Percentiles rank a stretch among this genome's conserved stretches.
phyloP scores from a whole-genome alignment of 2,888 invertebrate genomes.

The Steinernema hermaphroditum region DNA sequence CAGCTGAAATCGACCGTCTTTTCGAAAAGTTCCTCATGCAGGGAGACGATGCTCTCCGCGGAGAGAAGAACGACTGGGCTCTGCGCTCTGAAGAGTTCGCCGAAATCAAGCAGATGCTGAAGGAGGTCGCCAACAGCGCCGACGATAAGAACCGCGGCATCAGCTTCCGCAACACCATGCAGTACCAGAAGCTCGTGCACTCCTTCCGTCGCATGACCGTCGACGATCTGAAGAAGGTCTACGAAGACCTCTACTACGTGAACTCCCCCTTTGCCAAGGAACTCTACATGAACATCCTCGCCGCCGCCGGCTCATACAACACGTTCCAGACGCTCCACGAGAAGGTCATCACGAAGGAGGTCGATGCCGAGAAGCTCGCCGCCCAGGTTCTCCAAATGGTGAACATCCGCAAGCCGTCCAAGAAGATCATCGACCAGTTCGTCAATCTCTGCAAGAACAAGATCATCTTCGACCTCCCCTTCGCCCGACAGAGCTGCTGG shows the following conservation, averaged over 20 bases:
- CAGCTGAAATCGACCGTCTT: not conserved
- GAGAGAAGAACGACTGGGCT: conserved; percentile 41
- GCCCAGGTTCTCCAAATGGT: conserved; percentile 35
- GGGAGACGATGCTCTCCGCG: not conserved
- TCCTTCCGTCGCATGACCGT: conserved; percentile 50
- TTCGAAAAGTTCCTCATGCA: not conserved
- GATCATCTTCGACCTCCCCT: conserved; percentile 43
- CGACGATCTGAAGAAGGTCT: too few relatives aligned
- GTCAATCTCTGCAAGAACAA: conserved; percentile 41
- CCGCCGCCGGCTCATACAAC: conserved; percentile 46
- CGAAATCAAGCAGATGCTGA: conserved; percentile 39
- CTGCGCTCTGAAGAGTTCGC: conserved; percentile 42
- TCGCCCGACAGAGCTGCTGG: conserved; percentile 51
- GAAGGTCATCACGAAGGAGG: conserved; percentile 42
- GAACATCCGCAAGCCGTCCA: conserved; percentile 37
- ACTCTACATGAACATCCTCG: conserved; percentile 48
- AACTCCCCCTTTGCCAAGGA: conserved; percentile 43
- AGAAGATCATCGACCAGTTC: conserved; percentile 35
- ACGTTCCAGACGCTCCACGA: conserved; percentile 42
- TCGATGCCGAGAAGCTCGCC: not conserved
- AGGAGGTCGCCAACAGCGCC: conserved; percentile 42
- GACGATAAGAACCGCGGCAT: conserved; percentile 38
- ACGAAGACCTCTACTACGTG: too few relatives aligned
- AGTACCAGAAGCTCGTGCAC: conserved; percentile 53
- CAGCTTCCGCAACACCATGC: conserved; percentile 41